A percentile compares a stretch with the other conserved stretches of the same genome.
These are phyloP conservation scores for Sitophilus oryzae DNA, from an alignment of 1,140 invertebrate species.

Conservation along the genomic window DNA sequence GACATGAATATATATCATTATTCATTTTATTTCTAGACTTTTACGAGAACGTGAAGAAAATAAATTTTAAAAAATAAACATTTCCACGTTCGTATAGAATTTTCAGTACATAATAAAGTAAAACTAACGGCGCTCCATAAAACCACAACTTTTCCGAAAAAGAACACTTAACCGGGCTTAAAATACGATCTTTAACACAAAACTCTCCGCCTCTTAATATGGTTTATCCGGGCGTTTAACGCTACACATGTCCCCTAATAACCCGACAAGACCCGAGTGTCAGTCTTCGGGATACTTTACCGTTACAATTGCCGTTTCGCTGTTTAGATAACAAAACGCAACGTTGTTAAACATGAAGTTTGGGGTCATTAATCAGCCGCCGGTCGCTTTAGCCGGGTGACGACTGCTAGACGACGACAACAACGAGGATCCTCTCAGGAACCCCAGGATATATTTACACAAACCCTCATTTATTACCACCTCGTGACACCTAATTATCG, in stretches of 20 bases:
- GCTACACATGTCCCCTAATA: constrained; percentile 19
- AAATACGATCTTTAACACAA: too few species aligned
- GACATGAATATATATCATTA: too few species aligned
- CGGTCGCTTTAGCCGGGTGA: constrained; percentile 28
- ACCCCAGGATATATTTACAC: constrained; percentile 24
- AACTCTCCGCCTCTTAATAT: background rate
- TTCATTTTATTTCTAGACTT: too few species aligned
- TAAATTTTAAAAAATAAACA: too few species aligned
- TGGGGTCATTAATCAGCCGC: constrained; percentile 39
- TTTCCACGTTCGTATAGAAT: too few species aligned
- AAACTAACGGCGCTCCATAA: too few species aligned
- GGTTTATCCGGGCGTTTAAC: constrained; percentile 3
- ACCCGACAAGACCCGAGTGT: constrained; percentile 13
- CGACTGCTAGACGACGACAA: constrained; percentile 29
- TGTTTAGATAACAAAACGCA: constrained; percentile 40
- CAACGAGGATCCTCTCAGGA: constrained; percentile 27
- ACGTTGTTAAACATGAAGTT: constrained; percentile 38
- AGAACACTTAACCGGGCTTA: too few species aligned
- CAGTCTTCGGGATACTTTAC: constrained; percentile 14
- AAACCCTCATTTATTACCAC: constrained; percentile 37
- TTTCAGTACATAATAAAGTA: too few species aligned
- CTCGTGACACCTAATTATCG: constrained; percentile 37
- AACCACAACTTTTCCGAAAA: too few species aligned
- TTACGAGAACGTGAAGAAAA: too few species aligned
- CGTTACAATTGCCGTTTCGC: constrained; percentile 36